Evolutionary conservation across 1,140 invertebrate species (phyloP).

Genomic region (Hormaphis cornu): DNA sequence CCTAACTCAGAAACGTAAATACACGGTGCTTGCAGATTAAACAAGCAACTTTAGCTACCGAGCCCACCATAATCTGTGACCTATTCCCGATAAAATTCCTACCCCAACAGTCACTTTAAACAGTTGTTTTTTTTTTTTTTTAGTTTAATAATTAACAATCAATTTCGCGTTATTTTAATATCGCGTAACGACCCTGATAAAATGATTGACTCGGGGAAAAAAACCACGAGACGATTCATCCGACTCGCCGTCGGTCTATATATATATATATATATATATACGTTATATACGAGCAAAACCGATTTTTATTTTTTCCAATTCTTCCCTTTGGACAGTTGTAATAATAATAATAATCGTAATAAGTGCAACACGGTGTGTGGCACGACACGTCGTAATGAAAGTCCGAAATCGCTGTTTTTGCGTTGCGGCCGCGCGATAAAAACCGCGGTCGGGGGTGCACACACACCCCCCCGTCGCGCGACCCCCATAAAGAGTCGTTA

Average conservation of each 20-base stretch:
- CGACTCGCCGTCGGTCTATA: neutral
- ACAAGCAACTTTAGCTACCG: too few species aligned
- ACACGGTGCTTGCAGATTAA: too few species aligned
- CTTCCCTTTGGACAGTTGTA: neutral
- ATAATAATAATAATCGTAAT: constrained; percentile 1
- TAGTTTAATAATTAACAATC: too few species aligned
- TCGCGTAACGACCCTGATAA: too few species aligned
- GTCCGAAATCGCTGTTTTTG: neutral
- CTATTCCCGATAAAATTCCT: too few species aligned
- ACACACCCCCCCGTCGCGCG: neutral
- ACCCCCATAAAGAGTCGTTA: constrained; percentile 17
- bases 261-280: too few species aligned
- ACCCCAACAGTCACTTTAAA: too few species aligned
- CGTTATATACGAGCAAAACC: neutral
- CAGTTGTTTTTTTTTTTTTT: too few species aligned
- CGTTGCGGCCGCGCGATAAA: constrained; percentile 3
- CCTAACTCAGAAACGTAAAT: too few species aligned
- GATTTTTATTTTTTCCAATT: neutral
- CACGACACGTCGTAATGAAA: constrained; percentile 15
- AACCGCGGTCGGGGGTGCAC: neutral
- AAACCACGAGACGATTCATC: neutral
- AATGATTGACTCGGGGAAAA: too few species aligned
- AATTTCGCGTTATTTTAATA: too few species aligned
- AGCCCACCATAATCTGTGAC: too few species aligned
- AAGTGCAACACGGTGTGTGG: constrained; percentile 7